Conservation (phyloP, 2,888 invertebrate genomes). For the Pristionchus fissidentatus region DNA sequence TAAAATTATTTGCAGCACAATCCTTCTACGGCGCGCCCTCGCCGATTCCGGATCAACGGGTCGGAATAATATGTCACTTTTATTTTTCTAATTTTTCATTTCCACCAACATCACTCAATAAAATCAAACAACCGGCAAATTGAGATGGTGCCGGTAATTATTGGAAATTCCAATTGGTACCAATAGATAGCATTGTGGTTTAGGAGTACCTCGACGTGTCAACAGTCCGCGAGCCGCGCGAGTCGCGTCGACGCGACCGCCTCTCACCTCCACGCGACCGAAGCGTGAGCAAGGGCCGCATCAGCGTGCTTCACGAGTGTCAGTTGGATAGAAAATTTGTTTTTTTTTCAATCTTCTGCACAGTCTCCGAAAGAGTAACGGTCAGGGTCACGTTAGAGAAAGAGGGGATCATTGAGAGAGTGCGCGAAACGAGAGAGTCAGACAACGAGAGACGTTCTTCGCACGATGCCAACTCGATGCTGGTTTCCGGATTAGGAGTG, state of each 20-base stretch:
- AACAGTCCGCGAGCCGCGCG: neutral
- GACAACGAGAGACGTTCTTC: too few species aligned
- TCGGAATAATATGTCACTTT: neutral
- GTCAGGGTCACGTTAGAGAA: too few species aligned
- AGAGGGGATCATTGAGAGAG: too few species aligned
- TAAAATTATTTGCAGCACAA: neutral
- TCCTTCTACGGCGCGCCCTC: slow-evolving; percentile 44
- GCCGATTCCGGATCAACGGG: slow-evolving; percentile 31
- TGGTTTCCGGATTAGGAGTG: too few species aligned
- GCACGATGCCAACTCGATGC: too few species aligned
- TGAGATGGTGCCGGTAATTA: too few species aligned
- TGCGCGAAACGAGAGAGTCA: too few species aligned
- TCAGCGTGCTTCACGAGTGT: slow-evolving; percentile 34
- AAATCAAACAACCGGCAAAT: too few species aligned
- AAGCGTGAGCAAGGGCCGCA: neutral
- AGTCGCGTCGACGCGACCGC: neutral
- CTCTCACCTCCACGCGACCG: neutral
- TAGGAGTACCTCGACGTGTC: slow-evolving; percentile 38
- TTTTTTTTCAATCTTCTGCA: too few species aligned
- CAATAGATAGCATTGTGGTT: neutral
- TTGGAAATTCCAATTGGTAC: too few species aligned
- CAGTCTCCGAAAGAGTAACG: too few species aligned
- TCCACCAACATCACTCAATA: too few species aligned
- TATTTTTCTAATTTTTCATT: neutral
- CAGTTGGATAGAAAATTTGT: neutral